Evolutionary conservation across 2,113 vertebrate genomes (phyloP), one percentile per base, ranked within the genome.

Genomic region (Platycercus adscitus): DNA sequence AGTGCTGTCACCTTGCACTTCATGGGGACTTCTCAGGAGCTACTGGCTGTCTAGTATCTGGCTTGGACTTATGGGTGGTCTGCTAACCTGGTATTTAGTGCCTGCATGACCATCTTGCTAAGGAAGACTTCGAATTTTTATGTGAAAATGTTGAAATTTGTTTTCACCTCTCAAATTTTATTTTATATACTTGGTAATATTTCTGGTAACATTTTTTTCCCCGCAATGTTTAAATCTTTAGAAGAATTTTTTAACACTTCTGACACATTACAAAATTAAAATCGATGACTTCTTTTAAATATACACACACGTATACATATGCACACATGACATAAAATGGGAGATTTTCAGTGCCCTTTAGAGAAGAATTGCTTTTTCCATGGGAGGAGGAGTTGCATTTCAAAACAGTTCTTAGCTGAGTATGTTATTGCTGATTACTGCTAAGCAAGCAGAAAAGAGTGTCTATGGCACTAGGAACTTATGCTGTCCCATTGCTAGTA

Each of bases 231-330:
- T 85, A 63, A 93, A 44, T 66, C 35, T 76, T 86, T 19, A 83
- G 55, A 76, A 84, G 80, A 78, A n/a, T 90, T 81, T 94, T 93
- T 94, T 93, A 93, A 88, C 46, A 1, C 50, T 92, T 86, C 71
- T 90, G 69, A 84, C 60, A 81, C 53, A 46, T 81, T 83, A 73
- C 76, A 80, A 90, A 86, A 95, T 90, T 60, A 88, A 93, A 97
- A 90, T 61, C 29, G 70, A 53, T 89, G 52, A 63, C 37, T 76
- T 76, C 35, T 70, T 91, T 91, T 11, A 89, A 91, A 84, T 65
- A 56, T 16, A 77, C 15, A 50, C 8, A n/a, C 1, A 31, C 0
- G 31, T 8, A 35, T 33, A 71, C 2, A 63, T 3, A 44, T 24
- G 4, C 13, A 53, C 43, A n/a, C 13, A 3, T 2, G 5, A 39